A percentile compares a stretch with the other conserved stretches of the same genome.
Conservation (phyloP, 2,797 vertebrate genomes). For the Ptychobarbus kaznakovi region DNA sequence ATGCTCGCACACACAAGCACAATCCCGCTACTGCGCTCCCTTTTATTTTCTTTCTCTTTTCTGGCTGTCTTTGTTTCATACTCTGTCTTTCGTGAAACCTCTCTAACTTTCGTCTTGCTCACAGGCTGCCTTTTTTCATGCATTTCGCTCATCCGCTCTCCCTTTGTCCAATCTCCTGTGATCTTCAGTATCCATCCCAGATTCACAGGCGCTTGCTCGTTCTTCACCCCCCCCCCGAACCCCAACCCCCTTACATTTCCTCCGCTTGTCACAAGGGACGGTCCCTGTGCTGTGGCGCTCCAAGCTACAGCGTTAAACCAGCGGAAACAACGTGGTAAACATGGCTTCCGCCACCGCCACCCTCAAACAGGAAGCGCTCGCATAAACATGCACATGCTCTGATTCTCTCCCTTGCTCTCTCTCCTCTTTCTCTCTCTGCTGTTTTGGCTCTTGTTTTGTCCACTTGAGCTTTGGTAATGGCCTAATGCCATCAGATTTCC, state of each 20-base stretch:
- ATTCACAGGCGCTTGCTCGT: neutral
- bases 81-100: neutral
- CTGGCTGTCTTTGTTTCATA: neutral
- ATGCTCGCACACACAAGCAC: slow-evolving; percentile 47
- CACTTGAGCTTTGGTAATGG: slow-evolving; percentile 51
- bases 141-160: neutral
- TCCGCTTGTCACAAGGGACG: slow-evolving; percentile 51
- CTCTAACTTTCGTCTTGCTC: neutral
- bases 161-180: neutral
- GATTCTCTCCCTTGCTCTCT: neutral
- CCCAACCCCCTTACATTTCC: slow-evolving; percentile 7
- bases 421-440: slow-evolving; percentile 8
- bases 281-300: slow-evolving; percentile 56
- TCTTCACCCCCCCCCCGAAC: neutral
- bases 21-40: neutral
- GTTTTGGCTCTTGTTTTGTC: slow-evolving; percentile 37
- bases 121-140: neutral
- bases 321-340: slow-evolving; percentile 60
- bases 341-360: slow-evolving; percentile 60
- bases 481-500: slow-evolving; percentile 55
- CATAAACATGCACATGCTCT: slow-evolving; percentile 41
- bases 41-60: slow-evolving; percentile 28
- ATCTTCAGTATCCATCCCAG: slow-evolving; percentile 1
- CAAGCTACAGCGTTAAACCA: slow-evolving; percentile 56
- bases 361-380: slow-evolving; percentile 50